Evolutionary conservation across 2,113 vertebrate species (phyloP).

Genomic region (Heptranchias perlo): DNA sequence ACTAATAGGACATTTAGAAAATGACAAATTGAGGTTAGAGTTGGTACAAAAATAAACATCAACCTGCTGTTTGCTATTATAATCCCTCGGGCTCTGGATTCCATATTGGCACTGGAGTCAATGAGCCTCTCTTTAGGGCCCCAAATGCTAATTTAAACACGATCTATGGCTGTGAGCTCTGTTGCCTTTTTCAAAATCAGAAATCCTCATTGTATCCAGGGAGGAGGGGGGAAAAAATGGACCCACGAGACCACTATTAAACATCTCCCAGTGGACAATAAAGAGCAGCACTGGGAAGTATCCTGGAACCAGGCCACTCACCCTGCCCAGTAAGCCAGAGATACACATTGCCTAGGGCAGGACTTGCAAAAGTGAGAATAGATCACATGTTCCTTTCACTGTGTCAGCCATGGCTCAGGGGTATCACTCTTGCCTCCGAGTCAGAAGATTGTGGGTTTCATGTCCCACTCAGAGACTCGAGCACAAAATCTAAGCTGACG

Average conservation of each 20-base stretch:
- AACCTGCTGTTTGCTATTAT: conserved; percentile 7
- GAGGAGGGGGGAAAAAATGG: too few relatives aligned
- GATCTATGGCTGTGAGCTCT: not conserved
- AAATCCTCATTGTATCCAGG: too few relatives aligned
- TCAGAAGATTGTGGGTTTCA: not conserved
- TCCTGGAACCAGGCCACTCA: not conserved
- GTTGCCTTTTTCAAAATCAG: not conserved
- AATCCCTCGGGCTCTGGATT: not conserved
- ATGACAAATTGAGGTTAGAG: not conserved
- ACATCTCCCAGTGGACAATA: not conserved
- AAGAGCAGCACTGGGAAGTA: not conserved
- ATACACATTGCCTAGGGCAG: not conserved
- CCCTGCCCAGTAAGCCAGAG: not conserved
- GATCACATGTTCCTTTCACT: not conserved
- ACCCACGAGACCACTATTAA: not conserved
- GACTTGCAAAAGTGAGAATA: not conserved
- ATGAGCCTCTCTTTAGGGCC: not conserved
- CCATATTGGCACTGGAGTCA: not conserved
- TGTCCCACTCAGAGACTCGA: not conserved
- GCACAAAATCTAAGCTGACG: not conserved
- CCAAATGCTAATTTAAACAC: not conserved
- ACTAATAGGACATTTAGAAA: not conserved
- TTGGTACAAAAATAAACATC: not conserved
- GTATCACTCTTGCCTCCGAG: not conserved
- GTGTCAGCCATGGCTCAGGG: not conserved